Base-by-base conservation (phyloP, 2,888 invertebrate species). In the Urechis unicinctus region DNA sequence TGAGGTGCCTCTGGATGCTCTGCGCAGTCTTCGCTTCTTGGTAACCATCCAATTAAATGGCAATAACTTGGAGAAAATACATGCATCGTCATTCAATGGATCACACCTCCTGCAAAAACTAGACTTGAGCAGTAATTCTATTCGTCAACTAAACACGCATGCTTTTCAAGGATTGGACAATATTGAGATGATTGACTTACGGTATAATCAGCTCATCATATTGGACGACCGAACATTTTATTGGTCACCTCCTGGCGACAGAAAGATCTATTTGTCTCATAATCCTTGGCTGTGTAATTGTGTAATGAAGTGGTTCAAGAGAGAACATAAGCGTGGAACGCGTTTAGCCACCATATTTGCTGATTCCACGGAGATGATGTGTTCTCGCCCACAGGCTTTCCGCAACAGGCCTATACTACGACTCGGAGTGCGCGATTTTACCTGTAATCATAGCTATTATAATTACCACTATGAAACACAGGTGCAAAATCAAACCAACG, bases 231-330 rank as follows among this genome's bases (percentile, higher is more conserved):
- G 50, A 9, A 52, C 50, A 21, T 56, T 59, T 36, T 30, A 46
- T 24, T 56, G 56, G 54, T 42, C 43, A 24, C 36, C 26, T 24
- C 22, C 30, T n/a, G 25, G 46, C 9, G 36, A 50, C 5, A 28
- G 54, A 2, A 36, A 48, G 25, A 50, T 60, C 28, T 53, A 44
- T 46, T 47, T 61, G 21, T 52, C 58, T 28, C 31, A 56, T 44
- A 61, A 61, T 30, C 58, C 56, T n/a, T 58, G 58, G 61, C 42
- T 59, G 41, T 61, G 61, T 29, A 61, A 61, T 51, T 61, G 61
- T 48, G 31, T 56, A 13, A 17, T 61, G 13, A 45, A 51, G 47
- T 61, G 61, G 61, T 28, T 61, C 36, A 58, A 48, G 44, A 46
- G 46, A 30, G 57, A 56, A 26, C 43, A 45, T 45, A 29, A 47